Percentiles rank a stretch among this genome's conserved stretches.
These are phyloP conservation scores for Acomys russatus DNA, from an alignment of 2,797 vertebrate species.

Conservation along the genomic window DNA sequence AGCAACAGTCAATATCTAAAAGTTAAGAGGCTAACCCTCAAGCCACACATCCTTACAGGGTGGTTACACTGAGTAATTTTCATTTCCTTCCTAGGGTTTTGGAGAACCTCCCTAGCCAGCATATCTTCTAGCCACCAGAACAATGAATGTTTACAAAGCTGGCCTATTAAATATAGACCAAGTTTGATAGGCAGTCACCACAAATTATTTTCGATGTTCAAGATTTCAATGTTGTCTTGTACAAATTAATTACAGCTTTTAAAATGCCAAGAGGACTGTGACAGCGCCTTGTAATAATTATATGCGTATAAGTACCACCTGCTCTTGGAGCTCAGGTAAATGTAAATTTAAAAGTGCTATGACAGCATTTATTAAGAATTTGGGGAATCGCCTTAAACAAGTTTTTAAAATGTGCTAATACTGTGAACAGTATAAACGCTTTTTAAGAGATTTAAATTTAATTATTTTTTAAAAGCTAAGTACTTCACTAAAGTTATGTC, in stretches of 20 bases:
- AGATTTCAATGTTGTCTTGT: slow-evolving; percentile 12
- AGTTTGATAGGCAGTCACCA: not conserved
- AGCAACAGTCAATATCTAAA: not conserved
- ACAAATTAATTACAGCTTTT: slow-evolving; percentile 44
- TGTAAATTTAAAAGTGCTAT: not conserved
- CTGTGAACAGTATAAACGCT: slow-evolving; percentile 40
- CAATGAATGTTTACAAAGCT: slow-evolving; percentile 27
- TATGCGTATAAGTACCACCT: slow-evolving; percentile 19
- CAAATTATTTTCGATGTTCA: not conserved
- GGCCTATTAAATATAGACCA: slow-evolving; percentile 1
- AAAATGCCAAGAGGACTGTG: slow-evolving; percentile 11
- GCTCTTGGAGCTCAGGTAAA: not conserved
- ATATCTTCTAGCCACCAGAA: slow-evolving; percentile 9
- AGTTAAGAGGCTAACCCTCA: not conserved
- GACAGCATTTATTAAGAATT: slow-evolving; percentile 51
- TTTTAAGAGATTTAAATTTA: slow-evolving; percentile 53
- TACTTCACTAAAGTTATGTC: not conserved
- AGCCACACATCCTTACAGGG: slow-evolving; percentile 15
- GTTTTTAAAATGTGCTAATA: slow-evolving; percentile 44
- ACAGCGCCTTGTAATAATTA: not conserved
- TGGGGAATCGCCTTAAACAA: slow-evolving; percentile 31
- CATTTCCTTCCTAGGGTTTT: not conserved
- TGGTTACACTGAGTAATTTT: not conserved
- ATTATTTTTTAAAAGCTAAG: slow-evolving; percentile 42
- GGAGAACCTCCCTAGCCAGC: not conserved